These are phyloP conservation scores for Capitulum mitella DNA, from an alignment of 2,888 invertebrate genomes.

Conservation along the genomic window DNA sequence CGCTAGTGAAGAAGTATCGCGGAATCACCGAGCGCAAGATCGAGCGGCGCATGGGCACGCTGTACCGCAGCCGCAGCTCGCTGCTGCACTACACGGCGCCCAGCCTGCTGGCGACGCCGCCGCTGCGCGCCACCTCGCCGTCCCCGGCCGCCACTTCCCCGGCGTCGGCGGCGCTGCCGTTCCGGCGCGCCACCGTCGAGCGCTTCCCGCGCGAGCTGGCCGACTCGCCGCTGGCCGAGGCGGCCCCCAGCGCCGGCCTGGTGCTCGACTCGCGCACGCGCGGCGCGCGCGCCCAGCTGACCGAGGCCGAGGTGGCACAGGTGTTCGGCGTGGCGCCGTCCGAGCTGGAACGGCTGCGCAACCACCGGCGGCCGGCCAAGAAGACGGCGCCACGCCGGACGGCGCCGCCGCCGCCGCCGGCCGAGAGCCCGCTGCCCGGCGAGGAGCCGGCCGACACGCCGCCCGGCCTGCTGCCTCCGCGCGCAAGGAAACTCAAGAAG, in stretches of 20 bases:
- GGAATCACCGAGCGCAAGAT: not conserved
- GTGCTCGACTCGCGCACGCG: constrained; percentile 20
- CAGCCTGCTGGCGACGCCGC: not conserved
- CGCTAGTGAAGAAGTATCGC: not conserved
- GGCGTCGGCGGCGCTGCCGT: not conserved
- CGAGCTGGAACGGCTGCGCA: not conserved
- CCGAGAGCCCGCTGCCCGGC: not conserved
- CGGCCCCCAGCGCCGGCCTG: not conserved
- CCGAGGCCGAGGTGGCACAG: not conserved
- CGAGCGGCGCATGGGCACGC: constrained; percentile 1
- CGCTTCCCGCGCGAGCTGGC: constrained; percentile 7
- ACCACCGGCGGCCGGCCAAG: not conserved
- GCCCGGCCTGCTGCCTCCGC: not conserved
- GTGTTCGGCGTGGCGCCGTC: constrained; percentile 6
- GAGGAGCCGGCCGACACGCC: not conserved
- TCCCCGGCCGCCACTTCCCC: too few relatives aligned
- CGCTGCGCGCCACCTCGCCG: not conserved
- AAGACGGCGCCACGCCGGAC: not conserved
- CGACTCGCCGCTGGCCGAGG: constrained; percentile 7
- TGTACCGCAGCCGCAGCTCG: not conserved
- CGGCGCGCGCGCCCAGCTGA: constrained; percentile 1
- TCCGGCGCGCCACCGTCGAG: not conserved
- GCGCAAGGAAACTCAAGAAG: not conserved
- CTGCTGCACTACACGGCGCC: not conserved
- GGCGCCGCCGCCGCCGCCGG: not conserved